Conservation (phyloP, 2,888 invertebrate species). For the Nebria salina region DNA sequence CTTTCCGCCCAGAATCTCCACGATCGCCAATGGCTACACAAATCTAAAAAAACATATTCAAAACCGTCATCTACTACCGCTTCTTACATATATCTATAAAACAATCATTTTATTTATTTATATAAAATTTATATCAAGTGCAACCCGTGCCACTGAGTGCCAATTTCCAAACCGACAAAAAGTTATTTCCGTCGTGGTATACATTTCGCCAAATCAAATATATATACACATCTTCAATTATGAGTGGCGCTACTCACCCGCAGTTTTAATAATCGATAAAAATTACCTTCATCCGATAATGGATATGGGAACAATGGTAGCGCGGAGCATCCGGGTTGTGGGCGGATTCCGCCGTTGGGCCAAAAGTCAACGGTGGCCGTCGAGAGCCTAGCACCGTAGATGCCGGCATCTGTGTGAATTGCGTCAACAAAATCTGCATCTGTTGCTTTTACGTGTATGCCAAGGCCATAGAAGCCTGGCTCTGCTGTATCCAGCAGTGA, state of each 20-base stretch:
- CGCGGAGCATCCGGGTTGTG: conserved; percentile 70
- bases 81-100: no score
- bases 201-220: no score
- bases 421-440: conserved; percentile 69
- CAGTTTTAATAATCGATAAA: neutral
- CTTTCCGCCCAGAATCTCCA: conserved; percentile 73
- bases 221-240: no score
- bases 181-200: no score
- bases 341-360: conserved; percentile 69
- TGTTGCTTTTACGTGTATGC: conserved; percentile 64
- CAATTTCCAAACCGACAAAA: no score
- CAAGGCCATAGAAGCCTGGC: conserved; percentile 65
- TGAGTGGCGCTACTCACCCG: no score
- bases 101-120: no score
- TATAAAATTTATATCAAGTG: no score
- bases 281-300: conserved; percentile 65
- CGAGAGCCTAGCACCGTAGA: conserved; percentile 68
- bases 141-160: no score
- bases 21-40: conserved; percentile 71
- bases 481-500: conserved; percentile 71
- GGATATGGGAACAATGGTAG: conserved; percentile 63
- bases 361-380: conserved; percentile 72
- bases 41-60: conserved; percentile 58
- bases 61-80: neutral
- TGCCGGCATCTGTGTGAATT: conserved; percentile 60